Base-by-base conservation (phyloP, 2,113 vertebrate genomes). In the Cisticola juncidis region DNA sequence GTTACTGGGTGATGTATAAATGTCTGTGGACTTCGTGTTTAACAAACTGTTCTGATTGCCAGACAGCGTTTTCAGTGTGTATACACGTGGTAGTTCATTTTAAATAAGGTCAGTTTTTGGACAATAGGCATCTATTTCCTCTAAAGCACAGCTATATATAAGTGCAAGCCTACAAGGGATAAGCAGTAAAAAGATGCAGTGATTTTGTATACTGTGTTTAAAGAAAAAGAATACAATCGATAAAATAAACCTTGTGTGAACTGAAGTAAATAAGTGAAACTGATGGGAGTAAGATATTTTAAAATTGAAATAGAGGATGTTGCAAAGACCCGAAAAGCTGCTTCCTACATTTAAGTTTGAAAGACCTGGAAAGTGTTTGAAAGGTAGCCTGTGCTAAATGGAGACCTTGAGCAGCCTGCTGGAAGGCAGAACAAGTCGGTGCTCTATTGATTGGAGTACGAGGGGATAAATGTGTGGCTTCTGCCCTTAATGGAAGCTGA, bases 401-500 rank as follows among this genome's bases (percentile, higher is more conserved):
- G 64, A 97, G 96, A 96, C 92, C 93, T 97, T 97, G 96, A 97
- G 88, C 81, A 83, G 92, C 38, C 7, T 29, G 24, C 87, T 96
- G 70, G 90, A 93, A 84, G 24, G 12, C 95, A 96, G 88, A 92
- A 91, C 92, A 93, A 98, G 96, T 93, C 96, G 71, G 91, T 10
- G 42, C 87, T 22, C 83, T 98, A 98, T 98, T 98, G 98, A 98
- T 98, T 97, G 96, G 90, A 81, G 74, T 83, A 76, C 19, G 6
- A 88, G 92, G 96, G 97, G 97, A 98, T 98, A 97, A 98, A 98
- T 97, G 98, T 97, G 98, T 97, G 96, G 93, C 97, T 98, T 97
- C 96, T 98, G 95, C 97, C 97, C 97, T 98, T 98, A 98, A 98
- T 98, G 98, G 98, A 98, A 98, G 98, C 97, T 98, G 98, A 98